Base-by-base conservation (phyloP, 1,140 invertebrate species). In the Plodia interpunctella region DNA sequence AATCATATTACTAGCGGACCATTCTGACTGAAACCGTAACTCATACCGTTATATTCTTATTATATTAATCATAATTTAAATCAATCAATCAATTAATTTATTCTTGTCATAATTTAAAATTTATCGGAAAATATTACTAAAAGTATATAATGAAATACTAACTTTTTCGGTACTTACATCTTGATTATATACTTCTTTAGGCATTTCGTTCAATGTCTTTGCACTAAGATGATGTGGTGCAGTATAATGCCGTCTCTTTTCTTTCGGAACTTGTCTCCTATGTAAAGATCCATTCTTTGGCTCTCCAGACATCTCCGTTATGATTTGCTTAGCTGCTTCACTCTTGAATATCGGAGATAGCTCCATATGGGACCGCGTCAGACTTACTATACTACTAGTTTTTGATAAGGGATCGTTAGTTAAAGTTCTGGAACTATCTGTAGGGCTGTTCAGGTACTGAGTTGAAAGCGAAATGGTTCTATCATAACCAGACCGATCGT, bases 161-260 rank as follows among this genome's bases (percentile, higher is more conserved):
- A n/a, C n/a, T n/a, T n/a, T n/a, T n/a, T n/a, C n/a, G n/a, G n/a
- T n/a, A 85, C 87, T 90, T 78, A 92, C 91, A 74, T 92, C 91
- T 72, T 91, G 88, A 74, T 91, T 92, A 58, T 83, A 89, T 62
- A 80, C 85, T 63, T 92, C 91, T 11, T 90, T 90, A 44, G 91
- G 90, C 67, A 91, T 80, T 71, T 91, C 91, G 68, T 91, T 91
- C 44, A 92, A 80, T n/a, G 90, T 90, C 66, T 92, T 92, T 25
- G 91, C 90, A 63, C 91, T 92, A 9, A 92, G 74, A 79, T 92
- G 92, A 76, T 94, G 92, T 9, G 96, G 96, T 5, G 97, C 96
- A 0, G 97, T 98, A 78, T 97, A 94, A 84, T 97, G 96, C 55
- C 97, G 91, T 49, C 96, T 89, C 82, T 96, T 96, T 72, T 96